Evolutionary conservation across 1,140 invertebrate species (phyloP).

Genomic region (Drosophila lacertosa): DNA sequence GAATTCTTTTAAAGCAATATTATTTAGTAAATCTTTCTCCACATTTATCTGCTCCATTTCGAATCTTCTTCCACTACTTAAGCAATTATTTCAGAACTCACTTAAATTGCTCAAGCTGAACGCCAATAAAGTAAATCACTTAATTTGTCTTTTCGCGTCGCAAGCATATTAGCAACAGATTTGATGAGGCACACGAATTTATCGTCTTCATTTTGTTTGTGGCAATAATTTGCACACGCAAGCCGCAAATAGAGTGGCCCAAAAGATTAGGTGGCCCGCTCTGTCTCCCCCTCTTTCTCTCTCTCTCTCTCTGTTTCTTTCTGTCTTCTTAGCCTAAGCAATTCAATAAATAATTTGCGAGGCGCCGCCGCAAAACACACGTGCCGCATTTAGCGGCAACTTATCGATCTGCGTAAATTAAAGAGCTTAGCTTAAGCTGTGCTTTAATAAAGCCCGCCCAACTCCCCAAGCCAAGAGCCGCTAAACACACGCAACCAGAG

Average conservation of each 20-base stretch:
- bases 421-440: slow-evolving; percentile 15
- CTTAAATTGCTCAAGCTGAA: not conserved
- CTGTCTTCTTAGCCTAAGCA: too few relatives aligned
- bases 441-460: slow-evolving; percentile 13
- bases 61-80: too few relatives aligned
- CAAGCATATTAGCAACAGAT: slow-evolving; percentile 18
- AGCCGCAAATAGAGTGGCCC: not conserved
- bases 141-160: not conserved
- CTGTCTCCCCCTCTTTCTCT: too few relatives aligned
- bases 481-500: slow-evolving; percentile 1
- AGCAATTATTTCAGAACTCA: too few relatives aligned
- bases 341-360: slow-evolving; percentile 4
- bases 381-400: slow-evolving; percentile 17
- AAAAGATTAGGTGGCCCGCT: not conserved
- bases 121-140: not conserved
- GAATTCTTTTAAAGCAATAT: too few relatives aligned
- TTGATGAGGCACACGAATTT: slow-evolving; percentile 31
- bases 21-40: too few relatives aligned
- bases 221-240: slow-evolving; percentile 24
- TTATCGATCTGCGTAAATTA: slow-evolving; percentile 42
- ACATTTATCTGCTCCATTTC: too few relatives aligned
- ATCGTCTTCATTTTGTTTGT: slow-evolving; percentile 10
- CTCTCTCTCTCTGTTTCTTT: too few relatives aligned
- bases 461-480: slow-evolving; percentile 2
- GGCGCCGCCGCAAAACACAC: not conserved